These are phyloP conservation scores for Circaetus cinerascens DNA, from an alignment of 2,113 vertebrate species.

Conservation along the genomic window DNA sequence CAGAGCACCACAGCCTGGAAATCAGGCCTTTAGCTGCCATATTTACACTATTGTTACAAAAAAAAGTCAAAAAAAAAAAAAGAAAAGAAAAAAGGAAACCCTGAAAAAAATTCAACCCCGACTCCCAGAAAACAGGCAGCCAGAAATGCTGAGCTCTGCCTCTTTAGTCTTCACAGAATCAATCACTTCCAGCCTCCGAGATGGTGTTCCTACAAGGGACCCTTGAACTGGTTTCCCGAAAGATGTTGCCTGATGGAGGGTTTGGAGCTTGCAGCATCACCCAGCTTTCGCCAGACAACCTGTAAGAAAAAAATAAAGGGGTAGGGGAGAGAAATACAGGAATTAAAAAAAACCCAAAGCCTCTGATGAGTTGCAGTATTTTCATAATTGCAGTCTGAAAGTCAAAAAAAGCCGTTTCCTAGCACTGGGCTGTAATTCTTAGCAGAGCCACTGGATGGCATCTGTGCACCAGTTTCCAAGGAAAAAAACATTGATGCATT, in stretches of 20 bases:
- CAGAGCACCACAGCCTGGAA: constrained; percentile 57
- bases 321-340: background rate
- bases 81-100: background rate
- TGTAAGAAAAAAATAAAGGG: constrained; percentile 42
- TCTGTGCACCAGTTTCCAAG: background rate
- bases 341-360: background rate
- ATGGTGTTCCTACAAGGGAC: constrained; percentile 82
- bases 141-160: constrained; percentile 12
- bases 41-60: constrained; percentile 71
- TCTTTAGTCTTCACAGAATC: constrained; percentile 5
- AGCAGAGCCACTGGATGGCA: constrained; percentile 35
- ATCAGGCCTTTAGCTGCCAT: constrained; percentile 64
- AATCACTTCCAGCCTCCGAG: background rate
- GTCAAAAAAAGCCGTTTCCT: background rate
- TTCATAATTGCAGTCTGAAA: background rate
- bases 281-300: constrained; percentile 98
- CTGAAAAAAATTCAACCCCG: constrained; percentile 24
- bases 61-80: background rate
- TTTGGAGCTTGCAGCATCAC: constrained; percentile 93
- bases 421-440: background rate
- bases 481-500: background rate
- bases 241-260: constrained; percentile 96
- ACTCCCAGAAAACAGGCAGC: constrained; percentile 9
- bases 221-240: constrained; percentile 98
- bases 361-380: background rate